Evolutionary conservation across 1,140 invertebrate genomes (phyloP), one percentile per base, ranked within the genome.

Genomic region (Galendromus occidentalis): DNA sequence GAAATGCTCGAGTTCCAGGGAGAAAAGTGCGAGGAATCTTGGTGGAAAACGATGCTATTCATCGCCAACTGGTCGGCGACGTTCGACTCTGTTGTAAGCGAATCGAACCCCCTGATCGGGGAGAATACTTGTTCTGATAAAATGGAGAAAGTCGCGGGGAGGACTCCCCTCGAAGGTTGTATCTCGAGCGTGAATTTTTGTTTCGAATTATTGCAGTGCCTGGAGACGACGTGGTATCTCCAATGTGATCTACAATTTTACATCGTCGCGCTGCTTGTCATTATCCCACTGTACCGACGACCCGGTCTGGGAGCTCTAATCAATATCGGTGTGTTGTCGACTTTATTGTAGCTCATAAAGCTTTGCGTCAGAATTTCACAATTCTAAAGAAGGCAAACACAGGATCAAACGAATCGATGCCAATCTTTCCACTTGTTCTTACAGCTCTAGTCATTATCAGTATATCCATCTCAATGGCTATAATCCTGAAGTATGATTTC

Each of bases 1-100:
- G 14, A 41, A 17, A 65, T 47, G 42, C 22, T 64, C 28, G n/a
- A 42, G 2, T 12, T 17, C 45, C 25, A 64, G 6, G 44, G 42
- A 20, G 4, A 44, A 12, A 44, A 63, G 9, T 67, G 66, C 42
- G 51, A 67, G 65, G 18, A 14, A 29, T 20, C 30, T 7, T 67
- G 63, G 63, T 67, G 66, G 66, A 17, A 33, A 17, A 65, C 63
- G 42, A n/a, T 67, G 17, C 30, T 67, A 1, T 67, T 64, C 45
- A 44, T 67, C 17, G 64, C 42, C 18, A 67, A 67, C 59, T 67
- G 51, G 51, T 59, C 51, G 22, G 9, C 51, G 20, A 59, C 25
- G 12, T 59, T 29, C 51, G 51, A 59, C 14, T 29, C 51, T 14
- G 14, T 59, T 33, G 51, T 59, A 22, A 59, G 51, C 14, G 42